These are phyloP conservation scores for Adineta ricciae DNA, from an alignment of 2,888 invertebrate genomes.

Conservation along the genomic window DNA sequence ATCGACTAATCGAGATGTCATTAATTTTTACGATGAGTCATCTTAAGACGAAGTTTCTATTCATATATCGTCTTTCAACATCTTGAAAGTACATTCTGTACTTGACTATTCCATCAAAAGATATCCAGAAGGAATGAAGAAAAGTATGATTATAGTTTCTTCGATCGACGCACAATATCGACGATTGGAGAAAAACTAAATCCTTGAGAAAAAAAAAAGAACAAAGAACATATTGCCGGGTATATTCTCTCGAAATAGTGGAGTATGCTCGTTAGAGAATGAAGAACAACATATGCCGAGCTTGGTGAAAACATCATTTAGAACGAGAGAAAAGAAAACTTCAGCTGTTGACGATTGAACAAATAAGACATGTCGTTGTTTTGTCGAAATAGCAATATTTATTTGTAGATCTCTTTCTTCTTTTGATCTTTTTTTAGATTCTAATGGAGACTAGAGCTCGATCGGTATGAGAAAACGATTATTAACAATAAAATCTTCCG, in stretches of 20 bases:
- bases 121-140: background rate
- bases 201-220: background rate
- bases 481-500: background rate
- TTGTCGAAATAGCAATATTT: background rate
- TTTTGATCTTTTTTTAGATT: background rate
- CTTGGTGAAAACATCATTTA: background rate
- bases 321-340: background rate
- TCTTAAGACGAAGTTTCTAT: too few relatives aligned
- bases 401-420: background rate
- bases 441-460: background rate
- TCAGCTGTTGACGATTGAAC: background rate
- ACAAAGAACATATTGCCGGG: background rate
- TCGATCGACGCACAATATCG: background rate
- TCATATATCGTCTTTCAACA: too few relatives aligned
- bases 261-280: background rate
- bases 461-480: background rate
- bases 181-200: background rate
- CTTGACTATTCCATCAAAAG: too few relatives aligned
- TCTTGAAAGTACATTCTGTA: too few relatives aligned
- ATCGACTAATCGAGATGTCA: too few relatives aligned
- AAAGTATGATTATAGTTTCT: background rate
- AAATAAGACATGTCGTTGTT: background rate
- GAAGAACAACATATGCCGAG: background rate
- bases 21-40: too few relatives aligned
- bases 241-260: background rate